Evolutionary conservation across 2,113 vertebrate species (phyloP), one percentile per base, ranked within the genome.

Genomic region (Nyctibius bracteatus): DNA sequence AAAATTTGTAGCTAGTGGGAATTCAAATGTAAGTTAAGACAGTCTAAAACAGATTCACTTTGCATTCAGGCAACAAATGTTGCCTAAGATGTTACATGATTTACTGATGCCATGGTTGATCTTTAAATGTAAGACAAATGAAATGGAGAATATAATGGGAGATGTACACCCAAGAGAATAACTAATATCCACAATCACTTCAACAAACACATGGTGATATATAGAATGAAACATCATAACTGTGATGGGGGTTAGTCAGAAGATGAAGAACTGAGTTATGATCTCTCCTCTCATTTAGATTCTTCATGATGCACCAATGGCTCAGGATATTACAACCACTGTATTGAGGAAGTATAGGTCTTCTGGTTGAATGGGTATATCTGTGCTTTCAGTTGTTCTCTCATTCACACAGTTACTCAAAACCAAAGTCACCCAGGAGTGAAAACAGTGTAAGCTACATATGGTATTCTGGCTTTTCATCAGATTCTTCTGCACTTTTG

Each of bases 401-500:
- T 81, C 39, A 37, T 52, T 58, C 80, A 63, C 22, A 63, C 8
- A 46, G 21, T 71, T 17, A 46, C 14, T 77, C 61, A 86, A 94
- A 90, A 37, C 9, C 37, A 90, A 52, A 52, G 14, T 70, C 25
- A 37, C 5, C 5, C 35, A 12, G 37, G 19, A 68, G n/a, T 51
- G 46, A 54, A 95, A 92, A 63, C 27, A 8, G 12, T 62, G 22
- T 17, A 77, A 87, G 12, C 33, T 57, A 49, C 31, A 10, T 23
- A 57, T 20, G 12, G 8, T 49, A 62, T 83, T 87, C 47, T 79
- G 21, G 23, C 9, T 62, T 97, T 94, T 79, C 33, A 67, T 35
- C 57, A 83, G 24, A 18, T 63, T 62, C 31, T 78, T 96, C 67
- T 43, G 25, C 10, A 52, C 44, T 92, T 96, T 47, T 81, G 13